phyloP scores from a whole-genome alignment of 2,888 invertebrate species.

The Yponomeuta sedellus region DNA sequence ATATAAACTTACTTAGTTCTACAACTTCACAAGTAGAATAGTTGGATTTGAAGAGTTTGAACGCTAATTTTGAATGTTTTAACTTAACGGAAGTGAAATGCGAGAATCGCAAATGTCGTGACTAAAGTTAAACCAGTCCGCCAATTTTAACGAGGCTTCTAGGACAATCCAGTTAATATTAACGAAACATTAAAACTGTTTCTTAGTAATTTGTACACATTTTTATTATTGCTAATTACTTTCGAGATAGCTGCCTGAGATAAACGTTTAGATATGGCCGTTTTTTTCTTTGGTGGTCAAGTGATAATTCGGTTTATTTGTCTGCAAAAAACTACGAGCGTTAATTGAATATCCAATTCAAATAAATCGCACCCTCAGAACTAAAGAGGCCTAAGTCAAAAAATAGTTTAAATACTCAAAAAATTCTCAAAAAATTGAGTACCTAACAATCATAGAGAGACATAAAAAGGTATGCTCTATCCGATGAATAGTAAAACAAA shows the following conservation, averaged over 20 bases:
- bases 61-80: neutral
- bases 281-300: neutral
- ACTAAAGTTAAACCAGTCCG: neutral
- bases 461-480: no score
- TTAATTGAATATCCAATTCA: no score
- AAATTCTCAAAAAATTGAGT: no score
- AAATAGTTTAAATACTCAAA: no score
- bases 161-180: neutral
- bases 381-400: no score
- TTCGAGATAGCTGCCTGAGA: neutral
- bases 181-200: slow-evolving; percentile 1
- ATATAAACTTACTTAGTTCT: no score
- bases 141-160: neutral
- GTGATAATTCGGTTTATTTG: neutral
- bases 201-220: neutral
- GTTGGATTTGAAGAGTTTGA: neutral
- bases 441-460: no score
- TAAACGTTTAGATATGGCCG: neutral
- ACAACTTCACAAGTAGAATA: no score
- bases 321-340: neutral
- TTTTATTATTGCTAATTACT: neutral
- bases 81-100: neutral
- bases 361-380: no score
- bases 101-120: neutral
- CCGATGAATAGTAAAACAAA: no score